Evolutionary conservation across 2,113 vertebrate genomes (phyloP).

Genomic region (Corythoichthys intestinalis): DNA sequence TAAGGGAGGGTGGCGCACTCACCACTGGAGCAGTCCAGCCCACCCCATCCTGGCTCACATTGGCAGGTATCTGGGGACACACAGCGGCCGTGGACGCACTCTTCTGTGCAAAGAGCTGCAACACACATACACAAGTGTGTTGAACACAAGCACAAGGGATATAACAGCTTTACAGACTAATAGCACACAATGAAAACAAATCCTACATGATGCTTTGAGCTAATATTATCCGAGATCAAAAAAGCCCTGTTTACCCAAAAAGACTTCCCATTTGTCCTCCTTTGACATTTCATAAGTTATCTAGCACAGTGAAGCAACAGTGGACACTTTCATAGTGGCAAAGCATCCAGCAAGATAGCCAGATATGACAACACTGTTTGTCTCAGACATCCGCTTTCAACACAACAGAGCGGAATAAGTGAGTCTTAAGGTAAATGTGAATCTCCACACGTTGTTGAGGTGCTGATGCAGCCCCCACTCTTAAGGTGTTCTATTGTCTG

Average conservation of each 20-base stretch:
- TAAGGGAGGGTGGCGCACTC: conserved; percentile 72
- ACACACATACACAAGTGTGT: conserved; percentile 48
- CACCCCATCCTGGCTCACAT: conserved; percentile 97
- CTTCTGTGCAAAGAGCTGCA: conserved; percentile 91
- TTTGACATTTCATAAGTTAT: background rate
- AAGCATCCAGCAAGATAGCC: too few relatives aligned
- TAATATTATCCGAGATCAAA: too few relatives aligned
- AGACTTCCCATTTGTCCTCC: background rate
- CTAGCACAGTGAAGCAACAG: too few relatives aligned
- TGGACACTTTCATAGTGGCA: too few relatives aligned
- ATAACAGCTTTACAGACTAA: conserved; percentile 44
- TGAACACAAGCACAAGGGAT: conserved; percentile 22
- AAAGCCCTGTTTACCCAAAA: background rate
- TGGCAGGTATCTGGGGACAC: conserved; percentile 97
- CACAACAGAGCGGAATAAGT: too few relatives aligned
- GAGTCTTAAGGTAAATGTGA: too few relatives aligned
- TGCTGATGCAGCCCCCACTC: too few relatives aligned
- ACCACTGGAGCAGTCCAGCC: conserved; percentile 98
- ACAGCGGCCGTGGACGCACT: conserved; percentile 92
- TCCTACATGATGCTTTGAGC: background rate
- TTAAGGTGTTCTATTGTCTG: too few relatives aligned
- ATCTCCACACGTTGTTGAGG: too few relatives aligned
- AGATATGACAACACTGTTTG: too few relatives aligned
- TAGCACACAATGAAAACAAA: conserved; percentile 48
- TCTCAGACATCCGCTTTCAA: too few relatives aligned